These are phyloP conservation scores for Hipparchia semele DNA, from an alignment of 2,888 invertebrate species.

Conservation along the genomic window DNA sequence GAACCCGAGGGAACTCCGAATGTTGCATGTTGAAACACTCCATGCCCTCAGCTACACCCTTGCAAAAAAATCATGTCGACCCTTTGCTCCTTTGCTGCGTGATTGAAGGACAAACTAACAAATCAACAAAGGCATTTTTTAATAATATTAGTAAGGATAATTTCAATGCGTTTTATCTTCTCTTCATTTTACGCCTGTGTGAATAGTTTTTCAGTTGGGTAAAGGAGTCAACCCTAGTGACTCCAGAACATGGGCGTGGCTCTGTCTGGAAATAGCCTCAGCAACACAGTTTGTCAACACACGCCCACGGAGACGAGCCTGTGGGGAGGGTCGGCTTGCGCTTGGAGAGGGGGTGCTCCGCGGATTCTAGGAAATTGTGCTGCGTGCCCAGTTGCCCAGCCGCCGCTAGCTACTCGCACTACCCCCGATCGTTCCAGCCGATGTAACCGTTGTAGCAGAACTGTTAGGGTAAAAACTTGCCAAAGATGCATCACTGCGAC, in stretches of 20 bases:
- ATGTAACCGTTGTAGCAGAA: background rate
- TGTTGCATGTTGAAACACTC: too few relatives aligned
- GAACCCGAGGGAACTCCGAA: too few relatives aligned
- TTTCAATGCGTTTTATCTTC: too few relatives aligned
- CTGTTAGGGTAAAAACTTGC: too few relatives aligned
- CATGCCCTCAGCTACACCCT: too few relatives aligned
- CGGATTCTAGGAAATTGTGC: slow-evolving; percentile 29
- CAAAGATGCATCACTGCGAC: too few relatives aligned
- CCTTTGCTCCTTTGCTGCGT: too few relatives aligned
- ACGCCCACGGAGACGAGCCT: slow-evolving; percentile 70
- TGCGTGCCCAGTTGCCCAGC: slow-evolving; percentile 3
- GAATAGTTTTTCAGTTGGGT: background rate
- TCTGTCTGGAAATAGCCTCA: slow-evolving; percentile 67
- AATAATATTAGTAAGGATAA: too few relatives aligned
- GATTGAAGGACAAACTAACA: too few relatives aligned
- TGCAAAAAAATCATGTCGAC: too few relatives aligned
- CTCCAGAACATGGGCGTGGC: slow-evolving; percentile 46
- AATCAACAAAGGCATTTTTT: too few relatives aligned
- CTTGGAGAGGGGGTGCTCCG: slow-evolving; percentile 4
- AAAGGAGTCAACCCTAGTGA: slow-evolving; percentile 14
- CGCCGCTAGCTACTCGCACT: background rate
- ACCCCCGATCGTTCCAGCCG: slow-evolving; percentile 14
- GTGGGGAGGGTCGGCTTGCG: slow-evolving; percentile 40
- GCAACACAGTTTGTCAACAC: slow-evolving; percentile 79
- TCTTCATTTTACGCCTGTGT: too few relatives aligned